A percentile compares a stretch with the other conserved stretches of the same genome.
Conservation (phyloP, 2,797 vertebrate genomes). For the Ptychadena robeensis region DNA sequence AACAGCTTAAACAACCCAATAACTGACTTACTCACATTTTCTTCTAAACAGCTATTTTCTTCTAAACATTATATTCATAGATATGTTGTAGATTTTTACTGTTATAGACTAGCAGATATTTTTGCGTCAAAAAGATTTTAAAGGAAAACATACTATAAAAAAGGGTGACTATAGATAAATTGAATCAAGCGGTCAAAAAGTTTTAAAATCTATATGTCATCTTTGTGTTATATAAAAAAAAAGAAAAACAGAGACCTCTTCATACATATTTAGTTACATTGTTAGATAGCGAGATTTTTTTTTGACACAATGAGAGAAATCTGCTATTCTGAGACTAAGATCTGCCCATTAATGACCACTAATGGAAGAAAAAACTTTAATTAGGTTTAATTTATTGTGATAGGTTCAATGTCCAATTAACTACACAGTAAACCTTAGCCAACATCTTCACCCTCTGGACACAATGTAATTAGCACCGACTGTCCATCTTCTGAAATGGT, state of each 20-base stretch:
- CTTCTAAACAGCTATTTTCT: no score
- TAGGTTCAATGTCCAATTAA: slow-evolving; percentile 10
- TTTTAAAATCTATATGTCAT: no score
- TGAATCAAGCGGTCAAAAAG: no score
- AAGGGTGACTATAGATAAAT: no score
- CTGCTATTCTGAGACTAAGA: neutral
- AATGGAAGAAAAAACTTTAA: neutral
- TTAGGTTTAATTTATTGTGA: slow-evolving; percentile 19
- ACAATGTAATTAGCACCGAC: neutral
- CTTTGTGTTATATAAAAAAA: neutral
- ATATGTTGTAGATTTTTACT: no score
- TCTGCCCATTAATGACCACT: neutral
- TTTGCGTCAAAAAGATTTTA: no score
- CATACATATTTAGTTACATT: neutral
- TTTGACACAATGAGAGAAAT: neutral
- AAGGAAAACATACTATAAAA: no score
- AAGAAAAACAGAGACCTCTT: neutral
- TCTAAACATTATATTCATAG: no score
- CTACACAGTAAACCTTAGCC: neutral
- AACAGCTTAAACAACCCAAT: no score
- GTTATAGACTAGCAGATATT: no score
- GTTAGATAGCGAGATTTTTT: neutral
- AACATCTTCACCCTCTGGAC: neutral
- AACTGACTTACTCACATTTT: no score
- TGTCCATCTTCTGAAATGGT: neutral